Base-by-base conservation (phyloP, 2,797 vertebrate species). In the Acrocephalus scirpaceus region DNA sequence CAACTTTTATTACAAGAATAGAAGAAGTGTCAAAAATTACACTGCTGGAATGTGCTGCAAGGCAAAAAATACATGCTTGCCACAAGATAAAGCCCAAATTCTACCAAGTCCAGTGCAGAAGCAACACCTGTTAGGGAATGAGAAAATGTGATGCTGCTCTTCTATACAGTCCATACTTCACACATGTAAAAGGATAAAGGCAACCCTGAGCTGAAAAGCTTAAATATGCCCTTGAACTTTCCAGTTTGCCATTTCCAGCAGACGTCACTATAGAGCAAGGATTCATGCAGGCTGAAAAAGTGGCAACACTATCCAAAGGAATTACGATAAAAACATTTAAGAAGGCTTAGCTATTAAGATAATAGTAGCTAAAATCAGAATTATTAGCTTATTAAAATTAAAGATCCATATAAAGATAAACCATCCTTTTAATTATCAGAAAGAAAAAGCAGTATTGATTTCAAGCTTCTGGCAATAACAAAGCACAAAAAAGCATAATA, bases 381-480 rank as follows among this genome's bases (percentile, higher is more conserved):
- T 97, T 97, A 98, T 96, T 97, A 96, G 92, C 94, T 96, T 96
- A 97, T 97, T 97, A 98, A 97, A 97, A 97, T 97, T 97, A 96
- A 97, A 97, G 96, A 93, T 95, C 83, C 86, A 96, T 94, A 96
- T 85, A 96, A 97, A 97, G 94, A 95, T 97, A 97, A 96, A 92
- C 72, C 94, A 96, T 97, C 96, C 96, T 97, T 97, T 97, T 98
- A 98, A 98, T 97, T 97, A 97, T 97, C 95, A 96, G 93, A 95
- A 97, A 88, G 95, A 96, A 95, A 95, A 97, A 95, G 56, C 5
- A 2, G 92, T 97, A 98, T 97, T 97, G 97, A 98, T 97, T 97
- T 95, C 94, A 96, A 97, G 93, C 95, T 96, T 86, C 95, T 85
- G 86, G 90, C 95, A 93, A 93, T 95, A 97, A 96, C 95, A 93